Conservation (phyloP, 2,797 vertebrate species). For the Denticeps clupeoides region DNA sequence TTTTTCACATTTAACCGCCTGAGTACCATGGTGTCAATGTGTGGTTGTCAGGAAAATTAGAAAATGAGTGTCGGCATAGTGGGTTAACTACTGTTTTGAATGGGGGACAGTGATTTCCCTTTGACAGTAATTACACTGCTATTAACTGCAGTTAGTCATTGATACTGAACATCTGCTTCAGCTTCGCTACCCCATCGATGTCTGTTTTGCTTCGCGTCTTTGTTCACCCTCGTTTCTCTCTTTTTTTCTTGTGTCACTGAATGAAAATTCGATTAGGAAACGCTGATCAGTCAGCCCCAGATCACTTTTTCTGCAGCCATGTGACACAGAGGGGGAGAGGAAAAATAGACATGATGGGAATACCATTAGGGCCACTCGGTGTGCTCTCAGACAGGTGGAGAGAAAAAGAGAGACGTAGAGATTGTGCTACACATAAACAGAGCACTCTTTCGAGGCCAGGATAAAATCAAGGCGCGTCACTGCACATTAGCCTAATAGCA, state of each 20-base stretch:
- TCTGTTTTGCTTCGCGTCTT: no score
- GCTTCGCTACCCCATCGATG: no score
- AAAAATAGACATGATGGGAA: background rate
- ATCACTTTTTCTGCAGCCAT: background rate
- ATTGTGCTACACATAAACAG: background rate
- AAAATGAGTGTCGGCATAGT: background rate
- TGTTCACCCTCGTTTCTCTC: no score
- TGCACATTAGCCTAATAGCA: constrained; percentile 13
- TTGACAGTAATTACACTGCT: background rate
- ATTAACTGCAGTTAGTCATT: background rate
- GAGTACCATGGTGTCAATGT: background rate
- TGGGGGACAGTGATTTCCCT: background rate
- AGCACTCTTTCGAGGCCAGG: background rate
- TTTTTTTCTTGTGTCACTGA: no score
- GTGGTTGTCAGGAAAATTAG: background rate
- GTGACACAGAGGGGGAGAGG: background rate
- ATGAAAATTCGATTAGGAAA: no score
- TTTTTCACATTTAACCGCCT: background rate
- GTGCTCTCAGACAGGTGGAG: background rate
- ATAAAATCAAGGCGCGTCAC: background rate
- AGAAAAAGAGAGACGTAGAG: background rate
- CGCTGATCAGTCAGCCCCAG: no score
- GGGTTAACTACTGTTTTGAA: constrained; percentile 2
- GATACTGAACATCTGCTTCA: background rate
- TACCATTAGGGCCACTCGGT: no score